phyloP scores from a whole-genome alignment of 2,888 invertebrate genomes.

The Plagiodera versicolora region DNA sequence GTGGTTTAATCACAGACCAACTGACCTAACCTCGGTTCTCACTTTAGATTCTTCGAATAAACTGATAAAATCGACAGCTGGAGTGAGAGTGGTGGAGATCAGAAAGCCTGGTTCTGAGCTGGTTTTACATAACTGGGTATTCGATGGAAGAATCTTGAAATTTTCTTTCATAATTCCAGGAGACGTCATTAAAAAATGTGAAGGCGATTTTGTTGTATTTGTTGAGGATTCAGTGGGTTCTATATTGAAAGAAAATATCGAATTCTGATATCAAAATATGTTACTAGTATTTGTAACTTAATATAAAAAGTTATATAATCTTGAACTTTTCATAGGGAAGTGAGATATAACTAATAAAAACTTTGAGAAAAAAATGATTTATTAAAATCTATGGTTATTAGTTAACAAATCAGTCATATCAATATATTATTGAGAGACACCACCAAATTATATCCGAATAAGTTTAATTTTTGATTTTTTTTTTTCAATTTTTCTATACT shows the following conservation, averaged over 20 bases:
- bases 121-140: constrained; percentile 66
- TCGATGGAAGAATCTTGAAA: constrained; percentile 61
- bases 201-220: constrained; percentile 55
- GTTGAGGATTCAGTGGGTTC: constrained; percentile 71
- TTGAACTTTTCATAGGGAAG: too few species aligned
- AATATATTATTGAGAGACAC: too few species aligned
- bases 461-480: too few species aligned
- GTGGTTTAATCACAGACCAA: constrained; percentile 55
- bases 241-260: constrained; percentile 58
- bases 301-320: too few species aligned
- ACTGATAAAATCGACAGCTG: constrained; percentile 64
- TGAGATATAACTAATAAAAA: too few species aligned
- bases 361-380: too few species aligned
- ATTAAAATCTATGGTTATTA: too few species aligned
- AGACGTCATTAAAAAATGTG: constrained; percentile 57
- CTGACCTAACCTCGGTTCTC: constrained; percentile 37
- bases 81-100: constrained; percentile 68
- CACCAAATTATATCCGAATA: too few species aligned
- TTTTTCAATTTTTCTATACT: too few species aligned
- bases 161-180: constrained; percentile 62
- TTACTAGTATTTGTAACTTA: too few species aligned
- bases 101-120: constrained; percentile 63
- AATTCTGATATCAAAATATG: not conserved
- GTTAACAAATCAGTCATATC: too few species aligned
- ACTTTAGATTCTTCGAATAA: constrained; percentile 43